Evolutionary conservation across 2,797 vertebrate species (phyloP).

Genomic region (Brachyalestes nurse): DNA sequence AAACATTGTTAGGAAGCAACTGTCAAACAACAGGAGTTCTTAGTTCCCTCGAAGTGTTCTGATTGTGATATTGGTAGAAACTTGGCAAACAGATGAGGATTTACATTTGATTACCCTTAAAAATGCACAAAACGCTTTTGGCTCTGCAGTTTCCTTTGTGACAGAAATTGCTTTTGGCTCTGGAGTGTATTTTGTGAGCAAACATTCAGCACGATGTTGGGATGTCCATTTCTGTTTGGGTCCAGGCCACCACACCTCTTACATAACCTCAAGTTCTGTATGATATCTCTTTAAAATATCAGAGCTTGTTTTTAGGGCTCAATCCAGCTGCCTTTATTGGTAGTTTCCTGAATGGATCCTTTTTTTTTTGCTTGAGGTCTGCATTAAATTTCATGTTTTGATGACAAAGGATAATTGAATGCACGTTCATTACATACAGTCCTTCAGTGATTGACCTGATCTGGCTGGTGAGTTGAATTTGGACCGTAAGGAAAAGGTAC

Average conservation of each 20-base stretch:
- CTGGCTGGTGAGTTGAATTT: background rate
- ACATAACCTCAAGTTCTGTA: conserved; percentile 23
- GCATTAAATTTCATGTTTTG: background rate
- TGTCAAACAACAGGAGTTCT: background rate
- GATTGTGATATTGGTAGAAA: background rate
- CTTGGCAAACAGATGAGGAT: background rate
- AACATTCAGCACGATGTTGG: conserved; percentile 9
- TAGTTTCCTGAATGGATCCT: background rate
- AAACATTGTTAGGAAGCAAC: background rate
- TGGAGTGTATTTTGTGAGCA: conserved; percentile 30
- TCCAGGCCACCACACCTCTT: conserved; percentile 33
- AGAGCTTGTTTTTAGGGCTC: background rate
- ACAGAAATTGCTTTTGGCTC: conserved; percentile 19
- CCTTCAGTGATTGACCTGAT: background rate
- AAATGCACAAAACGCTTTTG: conserved; percentile 9
- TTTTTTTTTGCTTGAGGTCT: too few relatives aligned
- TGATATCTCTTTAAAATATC: background rate
- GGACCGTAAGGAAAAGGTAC: background rate
- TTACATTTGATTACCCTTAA: background rate
- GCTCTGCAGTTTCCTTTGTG: background rate
- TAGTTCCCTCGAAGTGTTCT: background rate
- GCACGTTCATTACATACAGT: background rate
- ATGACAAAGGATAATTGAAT: background rate
- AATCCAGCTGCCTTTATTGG: background rate
- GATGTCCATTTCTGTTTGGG: conserved; percentile 20